phyloP scores from a whole-genome alignment of 2,888 invertebrate genomes.

The Erebia epiphron region DNA sequence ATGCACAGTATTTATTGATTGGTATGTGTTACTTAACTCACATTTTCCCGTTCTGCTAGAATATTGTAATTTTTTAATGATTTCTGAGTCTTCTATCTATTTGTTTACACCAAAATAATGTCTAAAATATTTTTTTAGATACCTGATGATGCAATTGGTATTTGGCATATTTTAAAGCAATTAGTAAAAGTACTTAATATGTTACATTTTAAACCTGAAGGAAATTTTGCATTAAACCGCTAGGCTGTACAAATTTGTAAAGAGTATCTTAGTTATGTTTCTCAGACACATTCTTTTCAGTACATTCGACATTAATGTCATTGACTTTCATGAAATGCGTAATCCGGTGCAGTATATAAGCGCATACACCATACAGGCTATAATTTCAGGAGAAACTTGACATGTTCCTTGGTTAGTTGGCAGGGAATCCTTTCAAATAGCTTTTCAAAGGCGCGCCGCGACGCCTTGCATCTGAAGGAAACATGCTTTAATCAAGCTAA shows the following conservation, averaged over 20 bases:
- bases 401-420: constrained; percentile 41
- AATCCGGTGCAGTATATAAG: constrained; percentile 29
- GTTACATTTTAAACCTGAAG: background rate
- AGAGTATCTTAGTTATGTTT: constrained; percentile 7
- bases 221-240: background rate
- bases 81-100: too few species aligned
- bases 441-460: constrained; percentile 41
- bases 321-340: constrained; percentile 31
- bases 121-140: too few species aligned
- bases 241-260: constrained; percentile 3
- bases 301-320: constrained; percentile 29
- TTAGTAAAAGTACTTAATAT: too few species aligned
- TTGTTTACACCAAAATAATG: too few species aligned
- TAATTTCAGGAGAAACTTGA: constrained; percentile 35
- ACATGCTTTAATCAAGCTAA: constrained; percentile 44
- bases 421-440: constrained; percentile 49
- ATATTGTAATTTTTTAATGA: too few species aligned
- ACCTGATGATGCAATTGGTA: too few species aligned
- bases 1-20: constrained; percentile 7
- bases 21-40: background rate
- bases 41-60: too few species aligned
- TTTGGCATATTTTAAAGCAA: too few species aligned
- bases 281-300: constrained; percentile 25
- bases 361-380: constrained; percentile 25
- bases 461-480: constrained; percentile 34